These are phyloP conservation scores for Chouioia cunea DNA, from an alignment of 2,888 invertebrate genomes.

Conservation along the genomic window DNA sequence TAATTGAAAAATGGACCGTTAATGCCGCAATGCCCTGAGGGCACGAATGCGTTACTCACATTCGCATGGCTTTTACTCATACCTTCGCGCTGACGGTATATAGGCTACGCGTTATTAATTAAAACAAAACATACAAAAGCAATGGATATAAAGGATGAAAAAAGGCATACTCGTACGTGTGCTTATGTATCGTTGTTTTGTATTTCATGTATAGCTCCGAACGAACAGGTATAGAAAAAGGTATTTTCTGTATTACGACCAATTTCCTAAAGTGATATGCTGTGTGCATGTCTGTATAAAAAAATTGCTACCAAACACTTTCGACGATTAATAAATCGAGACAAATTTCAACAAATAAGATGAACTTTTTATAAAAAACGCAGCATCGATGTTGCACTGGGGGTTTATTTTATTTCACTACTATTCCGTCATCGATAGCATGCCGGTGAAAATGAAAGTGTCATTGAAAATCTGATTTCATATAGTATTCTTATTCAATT, in stretches of 20 bases:
- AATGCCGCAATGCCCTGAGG: constrained; percentile 22
- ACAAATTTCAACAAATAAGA: too few relatives aligned
- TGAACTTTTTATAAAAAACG: too few relatives aligned
- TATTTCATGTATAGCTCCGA: too few relatives aligned
- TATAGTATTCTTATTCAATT: too few relatives aligned
- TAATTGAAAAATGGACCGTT: constrained; percentile 29
- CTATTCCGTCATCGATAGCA: too few relatives aligned
- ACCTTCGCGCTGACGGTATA: background rate
- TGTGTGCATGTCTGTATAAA: background rate
- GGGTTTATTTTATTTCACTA: too few relatives aligned
- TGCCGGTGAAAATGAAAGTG: too few relatives aligned
- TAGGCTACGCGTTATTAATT: constrained; percentile 23
- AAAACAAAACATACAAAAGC: constrained; percentile 30
- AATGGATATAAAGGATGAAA: background rate
- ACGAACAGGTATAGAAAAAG: too few relatives aligned
- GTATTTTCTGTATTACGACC: background rate
- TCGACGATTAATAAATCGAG: too few relatives aligned
- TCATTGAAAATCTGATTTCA: too few relatives aligned
- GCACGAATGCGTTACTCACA: constrained; percentile 5
- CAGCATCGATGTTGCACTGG: too few relatives aligned
- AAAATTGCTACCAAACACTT: constrained; percentile 10
- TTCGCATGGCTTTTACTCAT: background rate
- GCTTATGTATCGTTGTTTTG: constrained; percentile 1
- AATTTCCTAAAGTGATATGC: background rate
- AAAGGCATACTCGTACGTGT: background rate